Evolutionary conservation across 2,888 invertebrate species (phyloP), one percentile per base, ranked within the genome.

Genomic region (Lamproptera curius): DNA sequence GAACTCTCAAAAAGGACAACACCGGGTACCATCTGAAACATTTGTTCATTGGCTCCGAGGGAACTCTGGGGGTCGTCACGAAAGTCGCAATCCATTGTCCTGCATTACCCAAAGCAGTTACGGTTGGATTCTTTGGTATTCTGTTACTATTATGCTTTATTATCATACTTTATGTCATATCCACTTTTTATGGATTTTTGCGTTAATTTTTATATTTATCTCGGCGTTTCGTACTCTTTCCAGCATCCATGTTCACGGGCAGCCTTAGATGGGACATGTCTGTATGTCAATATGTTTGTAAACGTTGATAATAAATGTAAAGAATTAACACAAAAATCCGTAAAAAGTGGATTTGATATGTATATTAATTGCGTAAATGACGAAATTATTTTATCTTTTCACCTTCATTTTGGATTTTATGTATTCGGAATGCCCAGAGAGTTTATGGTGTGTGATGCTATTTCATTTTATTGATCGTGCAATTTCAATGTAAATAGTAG

Each of bases 1-100:
- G 92, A 49, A 90, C 93, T 0, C 89, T 98, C 61, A 94, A 97
- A 70, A 99, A 99, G 76, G 98, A 99, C 76, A 99, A 99, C 75
- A 98, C 99, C 0, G 99, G 99, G 0, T 97, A 97, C 72, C 98
- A 99, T 71, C 82, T 99, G 61, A 98, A 98, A 70, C 98, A 99
- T 78, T 79, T 99, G 51, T 98, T 99, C 71, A 96, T 99, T 61
- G 99, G 99, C 10, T 97, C 98, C 0, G 99, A 99, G 85, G 99
- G 99, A 38, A 97, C 98, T 0, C 85, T 99, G 42, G 99, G 99
- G 10, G 76, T 99, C 3, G 93, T 99, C 5, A 99, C 99, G 0
- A 95, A 95, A 82, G 92, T 97, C 3, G 93, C 96, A 1, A 92
- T 99, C 52, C 92, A 96, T 47, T 98, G 98, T 75, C 96, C 98